Evolutionary conservation across 2,113 vertebrate genomes (phyloP).

Genomic region (Heterocephalus glaber): DNA sequence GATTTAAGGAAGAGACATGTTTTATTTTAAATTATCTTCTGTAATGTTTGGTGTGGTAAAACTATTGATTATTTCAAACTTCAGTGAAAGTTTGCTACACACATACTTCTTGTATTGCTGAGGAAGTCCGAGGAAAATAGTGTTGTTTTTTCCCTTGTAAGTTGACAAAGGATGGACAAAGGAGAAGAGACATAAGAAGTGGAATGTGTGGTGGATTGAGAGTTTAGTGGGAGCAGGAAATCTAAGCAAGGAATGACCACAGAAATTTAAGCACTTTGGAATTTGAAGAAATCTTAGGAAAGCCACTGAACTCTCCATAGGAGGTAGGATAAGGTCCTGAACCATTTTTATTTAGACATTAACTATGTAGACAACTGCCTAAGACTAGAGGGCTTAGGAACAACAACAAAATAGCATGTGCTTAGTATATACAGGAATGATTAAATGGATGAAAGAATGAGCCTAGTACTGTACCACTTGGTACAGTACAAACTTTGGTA

Average conservation of each 20-base stretch:
- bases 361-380: background rate
- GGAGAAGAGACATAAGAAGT: background rate
- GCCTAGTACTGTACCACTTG: background rate
- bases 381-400: background rate
- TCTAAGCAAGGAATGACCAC: background rate
- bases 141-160: background rate
- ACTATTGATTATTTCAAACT: background rate
- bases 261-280: background rate
- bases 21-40: background rate
- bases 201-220: background rate
- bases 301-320: background rate
- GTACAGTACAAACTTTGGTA: background rate
- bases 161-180: background rate
- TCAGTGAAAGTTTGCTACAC: background rate
- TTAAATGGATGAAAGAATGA: background rate
- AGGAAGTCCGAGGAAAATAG: background rate
- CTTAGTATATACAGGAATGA: background rate
- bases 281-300: slow-evolving; percentile 10
- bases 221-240: background rate
- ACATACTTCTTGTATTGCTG: background rate
- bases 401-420: background rate
- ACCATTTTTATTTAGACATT: background rate
- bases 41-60: background rate
- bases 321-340: background rate
- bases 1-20: background rate